A percentile compares a stretch with the other conserved stretches of the same genome.
Evolutionary conservation across 2,888 invertebrate species (phyloP).

Genomic region (Drosophila conformis): DNA sequence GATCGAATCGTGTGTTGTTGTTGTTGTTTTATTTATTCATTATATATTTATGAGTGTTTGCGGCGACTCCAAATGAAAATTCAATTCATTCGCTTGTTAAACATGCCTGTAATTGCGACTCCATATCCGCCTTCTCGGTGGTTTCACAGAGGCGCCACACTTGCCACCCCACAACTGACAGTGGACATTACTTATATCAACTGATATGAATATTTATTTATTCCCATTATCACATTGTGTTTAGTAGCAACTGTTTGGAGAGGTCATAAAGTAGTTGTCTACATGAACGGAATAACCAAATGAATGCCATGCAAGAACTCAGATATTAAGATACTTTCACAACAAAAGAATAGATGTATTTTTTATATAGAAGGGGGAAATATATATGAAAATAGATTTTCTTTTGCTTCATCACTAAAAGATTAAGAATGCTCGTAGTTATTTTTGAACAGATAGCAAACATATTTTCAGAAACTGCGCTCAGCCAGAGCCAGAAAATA

Average conservation of each 20-base stretch:
- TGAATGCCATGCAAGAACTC: neutral
- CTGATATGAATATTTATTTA: neutral
- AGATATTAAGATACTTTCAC: neutral
- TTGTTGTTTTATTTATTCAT: constrained; percentile 58
- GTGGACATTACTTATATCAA: neutral
- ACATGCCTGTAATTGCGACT: constrained; percentile 32
- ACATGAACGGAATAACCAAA: constrained; percentile 22
- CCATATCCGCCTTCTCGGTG: constrained; percentile 39
- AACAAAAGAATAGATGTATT: neutral
- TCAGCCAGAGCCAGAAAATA: neutral
- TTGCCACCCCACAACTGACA: constrained; percentile 15
- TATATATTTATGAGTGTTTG: constrained; percentile 66
- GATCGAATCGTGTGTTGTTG: neutral
- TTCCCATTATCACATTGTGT: neutral
- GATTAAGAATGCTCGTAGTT: neutral
- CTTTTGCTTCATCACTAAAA: neutral
- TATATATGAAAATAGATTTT: too few relatives aligned
- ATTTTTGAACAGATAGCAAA: neutral
- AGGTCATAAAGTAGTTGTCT: constrained; percentile 19
- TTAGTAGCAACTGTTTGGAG: neutral
- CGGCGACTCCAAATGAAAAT: constrained; percentile 54
- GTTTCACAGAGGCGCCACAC: constrained; percentile 44
- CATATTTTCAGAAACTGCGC: neutral
- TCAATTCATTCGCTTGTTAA: constrained; percentile 55
- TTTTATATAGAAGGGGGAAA: neutral